Evolutionary conservation across 2,113 vertebrate genomes (phyloP), one percentile per base, ranked within the genome.

Genomic region (Gavialis gangeticus): DNA sequence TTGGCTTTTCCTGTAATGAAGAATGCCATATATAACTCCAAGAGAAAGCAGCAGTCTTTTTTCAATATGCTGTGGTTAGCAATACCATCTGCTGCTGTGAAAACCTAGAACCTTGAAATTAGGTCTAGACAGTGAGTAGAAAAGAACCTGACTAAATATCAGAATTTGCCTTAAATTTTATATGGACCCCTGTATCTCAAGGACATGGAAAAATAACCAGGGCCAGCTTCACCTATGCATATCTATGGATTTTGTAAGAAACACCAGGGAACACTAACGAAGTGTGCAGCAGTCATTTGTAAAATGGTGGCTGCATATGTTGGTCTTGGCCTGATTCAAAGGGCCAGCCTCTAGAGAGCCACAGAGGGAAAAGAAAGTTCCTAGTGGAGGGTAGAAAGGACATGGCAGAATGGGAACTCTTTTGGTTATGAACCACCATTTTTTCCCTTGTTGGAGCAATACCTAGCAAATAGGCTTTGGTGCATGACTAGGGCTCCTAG

Each of bases 381-480:
- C 10, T 62, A 27, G 12, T 0, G 3, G 13, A 69, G n/a, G 37
- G 15, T 0, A 84, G 66, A 11, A 71, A 11, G 6, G 10, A 56
- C 71, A 63, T 22, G 69, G 66, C 4, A 89, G 54, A 6, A 27
- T 66, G 27, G 85, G n/a, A 81, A 34, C 30, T 88, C 5, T 19
- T 25, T 60, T 67, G 79, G 59, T 75, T 17, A 79, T 7, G 73
- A 25, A 18, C 22, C 84, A 67, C 28, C 18, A 82, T 46, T 34
- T 85, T 34, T 27, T 66, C 11, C 37, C 2, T 0, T 69, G 37
- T 63, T 67, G 22, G 37, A 9, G 6, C 14, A 82, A 10, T 9
- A 1, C 24, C 80, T 55, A 62, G n/a, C 71, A 71, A 46, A 46
- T 46, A 46, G 46, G 46, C 8, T 46, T 46, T 46, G 46, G 7